Conservation (phyloP, 2,113 vertebrate genomes). For the Paradisaea rubra region DNA sequence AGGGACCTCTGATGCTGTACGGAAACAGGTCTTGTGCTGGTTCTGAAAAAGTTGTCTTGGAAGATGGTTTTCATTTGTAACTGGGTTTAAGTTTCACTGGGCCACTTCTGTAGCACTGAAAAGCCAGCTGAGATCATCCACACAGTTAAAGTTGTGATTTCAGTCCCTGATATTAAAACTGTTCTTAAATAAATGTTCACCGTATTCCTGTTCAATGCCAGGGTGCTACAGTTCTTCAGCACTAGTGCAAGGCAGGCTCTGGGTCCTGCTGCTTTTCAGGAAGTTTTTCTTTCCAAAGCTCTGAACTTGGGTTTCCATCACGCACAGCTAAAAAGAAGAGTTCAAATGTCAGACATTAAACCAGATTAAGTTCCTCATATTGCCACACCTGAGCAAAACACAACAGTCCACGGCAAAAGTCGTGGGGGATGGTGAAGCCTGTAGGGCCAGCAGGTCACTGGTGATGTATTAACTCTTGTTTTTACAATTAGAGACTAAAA, state of each 20-base stretch:
- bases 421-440: background rate
- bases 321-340: background rate
- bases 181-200: background rate
- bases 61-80: constrained; percentile 1
- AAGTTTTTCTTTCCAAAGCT: background rate
- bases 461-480: accelerated
- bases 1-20: background rate
- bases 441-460: accelerated
- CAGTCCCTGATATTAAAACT: background rate
- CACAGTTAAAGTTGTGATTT: background rate
- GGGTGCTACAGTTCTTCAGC: background rate
- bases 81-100: background rate
- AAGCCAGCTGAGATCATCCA: background rate
- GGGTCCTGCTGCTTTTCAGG: background rate
- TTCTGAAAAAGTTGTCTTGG: background rate
- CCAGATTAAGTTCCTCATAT: accelerated
- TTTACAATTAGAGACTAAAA: background rate
- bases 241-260: background rate
- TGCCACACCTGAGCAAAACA: background rate
- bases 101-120: background rate
- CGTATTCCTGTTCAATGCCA: background rate
- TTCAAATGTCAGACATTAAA: background rate
- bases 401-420: accelerated
- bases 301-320: background rate
- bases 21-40: background rate